A percentile compares a stretch with the other conserved stretches of the same genome.
Conservation (phyloP, 2,888 invertebrate genomes). For the Sympetrum striolatum region DNA sequence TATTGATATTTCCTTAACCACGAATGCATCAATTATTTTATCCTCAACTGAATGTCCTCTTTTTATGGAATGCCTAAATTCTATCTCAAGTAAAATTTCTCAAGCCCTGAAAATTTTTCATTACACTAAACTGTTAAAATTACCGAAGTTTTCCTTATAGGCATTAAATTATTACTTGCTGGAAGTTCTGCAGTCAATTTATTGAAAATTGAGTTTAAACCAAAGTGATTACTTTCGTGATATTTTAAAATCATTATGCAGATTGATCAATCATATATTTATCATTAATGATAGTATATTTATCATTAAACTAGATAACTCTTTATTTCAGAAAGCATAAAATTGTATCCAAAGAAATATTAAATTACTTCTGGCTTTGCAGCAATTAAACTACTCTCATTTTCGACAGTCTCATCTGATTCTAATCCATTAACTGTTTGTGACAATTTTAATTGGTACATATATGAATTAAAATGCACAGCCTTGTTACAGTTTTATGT, state of each 20-base stretch:
- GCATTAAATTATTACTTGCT: background rate
- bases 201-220: too few relatives aligned
- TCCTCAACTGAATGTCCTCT: background rate
- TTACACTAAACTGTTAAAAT: background rate
- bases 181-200: too few relatives aligned
- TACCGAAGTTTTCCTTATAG: background rate
- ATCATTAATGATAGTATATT: background rate
- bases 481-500: conserved; percentile 26
- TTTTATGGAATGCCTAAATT: background rate
- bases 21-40: background rate
- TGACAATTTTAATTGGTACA: background rate
- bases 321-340: background rate
- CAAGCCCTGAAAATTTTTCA: background rate
- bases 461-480: conserved; percentile 27
- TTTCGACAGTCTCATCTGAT: background rate
- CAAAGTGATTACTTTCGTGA: too few relatives aligned
- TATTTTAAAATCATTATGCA: background rate
- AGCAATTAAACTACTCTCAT: conserved; percentile 7
- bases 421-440: background rate
- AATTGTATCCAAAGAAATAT: background rate
- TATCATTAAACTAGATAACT: background rate
- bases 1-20: background rate
- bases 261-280: background rate
- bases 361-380: background rate
- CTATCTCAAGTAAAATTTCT: background rate